A percentile compares a stretch with the other conserved stretches of the same genome.
Evolutionary conservation across 2,113 vertebrate genomes (phyloP).

Genomic region (Gila orcuttii): DNA sequence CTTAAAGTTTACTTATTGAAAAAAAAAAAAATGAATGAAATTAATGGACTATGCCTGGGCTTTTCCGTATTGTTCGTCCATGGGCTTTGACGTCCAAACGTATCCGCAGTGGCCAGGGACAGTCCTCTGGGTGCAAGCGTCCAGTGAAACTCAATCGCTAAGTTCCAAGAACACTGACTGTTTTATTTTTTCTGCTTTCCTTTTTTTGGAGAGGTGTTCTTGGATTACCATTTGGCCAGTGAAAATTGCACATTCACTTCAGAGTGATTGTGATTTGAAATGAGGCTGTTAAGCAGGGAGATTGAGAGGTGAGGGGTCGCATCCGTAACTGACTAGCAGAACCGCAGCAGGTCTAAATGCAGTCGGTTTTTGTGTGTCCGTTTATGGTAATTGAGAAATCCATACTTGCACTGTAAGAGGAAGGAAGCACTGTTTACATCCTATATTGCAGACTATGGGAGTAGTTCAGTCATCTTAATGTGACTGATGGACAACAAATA

Average conservation of each 20-base stretch:
- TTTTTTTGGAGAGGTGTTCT: constrained; percentile 49
- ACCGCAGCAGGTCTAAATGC: not conserved
- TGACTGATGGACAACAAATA: constrained; percentile 17
- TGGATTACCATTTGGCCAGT: constrained; percentile 59
- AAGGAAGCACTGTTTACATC: not conserved
- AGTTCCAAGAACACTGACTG: constrained; percentile 58
- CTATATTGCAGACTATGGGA: not conserved
- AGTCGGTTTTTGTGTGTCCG: not conserved
- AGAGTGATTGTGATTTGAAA: constrained; percentile 53
- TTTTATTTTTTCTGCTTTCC: constrained; percentile 42
- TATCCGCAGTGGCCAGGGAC: constrained; percentile 62
- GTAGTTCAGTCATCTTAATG: not conserved
- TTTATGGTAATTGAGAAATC: constrained; percentile 11
- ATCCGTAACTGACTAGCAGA: not conserved
- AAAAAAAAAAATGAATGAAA: constrained; percentile 58
- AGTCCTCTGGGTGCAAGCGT: constrained; percentile 46
- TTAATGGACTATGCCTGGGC: constrained; percentile 70
- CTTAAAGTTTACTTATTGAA: constrained; percentile 75
- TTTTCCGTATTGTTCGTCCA: constrained; percentile 73
- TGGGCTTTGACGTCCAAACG: constrained; percentile 52
- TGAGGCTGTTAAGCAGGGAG: constrained; percentile 52
- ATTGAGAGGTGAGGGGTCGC: constrained; percentile 37
- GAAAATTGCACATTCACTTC: constrained; percentile 35
- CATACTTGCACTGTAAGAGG: constrained; percentile 13
- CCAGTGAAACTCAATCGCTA: constrained; percentile 66